Evolutionary conservation across 2,888 invertebrate species (phyloP).

Genomic region (Timema cristinae): DNA sequence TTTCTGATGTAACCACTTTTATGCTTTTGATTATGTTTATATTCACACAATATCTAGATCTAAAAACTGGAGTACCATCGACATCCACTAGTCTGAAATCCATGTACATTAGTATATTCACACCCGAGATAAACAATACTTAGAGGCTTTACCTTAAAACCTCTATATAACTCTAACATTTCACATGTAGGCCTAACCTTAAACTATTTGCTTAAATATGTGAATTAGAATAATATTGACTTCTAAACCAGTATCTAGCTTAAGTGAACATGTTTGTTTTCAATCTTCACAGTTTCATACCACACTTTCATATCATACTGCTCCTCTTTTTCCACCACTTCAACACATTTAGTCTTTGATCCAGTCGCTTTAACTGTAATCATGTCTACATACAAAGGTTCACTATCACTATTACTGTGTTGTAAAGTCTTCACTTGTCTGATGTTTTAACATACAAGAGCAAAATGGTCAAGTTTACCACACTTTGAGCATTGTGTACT

Average conservation of each 20-base stretch:
- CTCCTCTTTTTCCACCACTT: not conserved
- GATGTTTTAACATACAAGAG: not conserved
- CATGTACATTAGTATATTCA: not conserved
- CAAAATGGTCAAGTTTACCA: not conserved
- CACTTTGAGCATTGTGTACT: not conserved
- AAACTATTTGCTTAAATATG: not conserved
- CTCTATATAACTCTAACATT: too few relatives aligned
- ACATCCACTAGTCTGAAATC: slow-evolving; percentile 8
- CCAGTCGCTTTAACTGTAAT: not conserved
- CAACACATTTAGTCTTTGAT: not conserved
- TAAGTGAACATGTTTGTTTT: not conserved
- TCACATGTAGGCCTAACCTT: not conserved
- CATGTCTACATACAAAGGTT: not conserved
- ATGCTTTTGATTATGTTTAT: slow-evolving; percentile 3
- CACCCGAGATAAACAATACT: too few relatives aligned
- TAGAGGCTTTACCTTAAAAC: too few relatives aligned
- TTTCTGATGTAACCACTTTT: not conserved
- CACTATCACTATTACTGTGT: not conserved
- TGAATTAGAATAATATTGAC: not conserved
- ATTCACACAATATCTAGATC: not conserved
- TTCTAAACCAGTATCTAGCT: slow-evolving; percentile 15
- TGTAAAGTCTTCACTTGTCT: not conserved
- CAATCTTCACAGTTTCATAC: not conserved
- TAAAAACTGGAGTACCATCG: not conserved
- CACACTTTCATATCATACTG: not conserved